Evolutionary conservation across 2,888 invertebrate genomes (phyloP), one percentile per base, ranked within the genome.

Genomic region (Xanthorhoe designata): DNA sequence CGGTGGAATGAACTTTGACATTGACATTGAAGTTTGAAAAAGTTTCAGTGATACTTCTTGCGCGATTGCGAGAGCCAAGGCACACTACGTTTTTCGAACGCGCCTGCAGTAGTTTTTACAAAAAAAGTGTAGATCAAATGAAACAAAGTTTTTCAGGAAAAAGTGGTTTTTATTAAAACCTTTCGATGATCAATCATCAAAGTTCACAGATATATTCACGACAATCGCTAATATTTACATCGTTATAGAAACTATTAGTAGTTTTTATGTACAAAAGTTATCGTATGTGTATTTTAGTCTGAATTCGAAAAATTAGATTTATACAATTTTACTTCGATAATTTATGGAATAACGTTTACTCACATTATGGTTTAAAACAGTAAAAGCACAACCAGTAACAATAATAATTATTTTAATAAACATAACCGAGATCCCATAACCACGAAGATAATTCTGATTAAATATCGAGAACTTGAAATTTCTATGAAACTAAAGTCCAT

Each of bases 81-180:
- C n/a, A n/a, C n/a, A n/a, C n/a, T n/a, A n/a, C n/a, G n/a, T 24
- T 24, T 3, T 24, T 24, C 2, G 4, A 24, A 24, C 24, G 24
- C 1, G 24, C 24, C 4, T 3, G 24, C 24, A n/a, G n/a, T 24
- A 1, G 24, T 24, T 24, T 24, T 4, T 3, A 24, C 4, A 24
- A 24, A 24, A 3, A 4, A 24, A 24, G 24, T 24, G 4, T 24
- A 24, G 24, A 24, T 24, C 4, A 59, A 64, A 81, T 79, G 55
- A 82, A 78, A 84, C 76, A 60, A 56, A 58, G 7, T 18, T 1
- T 13, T 76, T 81, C 85, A 83, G 84, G 87, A 87, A 90, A 72
- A 88, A 89, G 84, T 86, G 86, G 86, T 85, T 83, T 90, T 90
- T 90, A 90, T 85, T 91, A 84, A 89, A 47, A 86, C 87, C 80